phyloP scores from a whole-genome alignment of 2,113 vertebrate genomes.

The Sciurus niger region DNA sequence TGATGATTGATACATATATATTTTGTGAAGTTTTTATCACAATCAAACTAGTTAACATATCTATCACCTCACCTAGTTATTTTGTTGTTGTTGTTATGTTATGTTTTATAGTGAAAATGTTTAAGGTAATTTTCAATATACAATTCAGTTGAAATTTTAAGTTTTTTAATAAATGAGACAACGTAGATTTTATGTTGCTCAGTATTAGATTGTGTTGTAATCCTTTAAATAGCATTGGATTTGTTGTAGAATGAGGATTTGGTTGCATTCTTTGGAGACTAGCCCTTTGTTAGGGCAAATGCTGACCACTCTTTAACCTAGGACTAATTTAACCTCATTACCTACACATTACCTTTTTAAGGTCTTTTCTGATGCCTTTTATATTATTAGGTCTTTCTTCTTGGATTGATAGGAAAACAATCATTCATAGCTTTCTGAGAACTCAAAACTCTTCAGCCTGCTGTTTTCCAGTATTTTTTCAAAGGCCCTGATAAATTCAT shows the following conservation, averaged over 20 bases:
- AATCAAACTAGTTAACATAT: no score
- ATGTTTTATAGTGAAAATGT: neutral
- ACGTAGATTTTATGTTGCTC: neutral
- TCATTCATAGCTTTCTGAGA: neutral
- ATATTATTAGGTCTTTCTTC: neutral
- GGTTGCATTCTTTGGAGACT: neutral
- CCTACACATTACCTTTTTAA: neutral
- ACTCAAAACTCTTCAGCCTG: neutral
- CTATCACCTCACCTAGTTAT: neutral
- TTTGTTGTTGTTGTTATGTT: neutral
- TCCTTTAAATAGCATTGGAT: slow-evolving; percentile 17
- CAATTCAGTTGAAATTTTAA: neutral
- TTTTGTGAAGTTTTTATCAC: no score
- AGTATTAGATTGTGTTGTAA: neutral
- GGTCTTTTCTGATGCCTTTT: neutral
- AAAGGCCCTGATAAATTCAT: neutral
- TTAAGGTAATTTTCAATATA: neutral
- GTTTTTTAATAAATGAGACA: neutral
- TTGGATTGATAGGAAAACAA: neutral
- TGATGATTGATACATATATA: neutral
- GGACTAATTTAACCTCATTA: neutral
- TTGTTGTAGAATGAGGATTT: neutral
- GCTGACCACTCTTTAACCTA: neutral
- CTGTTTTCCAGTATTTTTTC: neutral
- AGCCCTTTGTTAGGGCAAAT: neutral